Percentiles rank a stretch among this genome's conserved stretches.
These are phyloP conservation scores for Drosophila niveifrons DNA, from an alignment of 2,888 invertebrate genomes.

Conservation along the genomic window DNA sequence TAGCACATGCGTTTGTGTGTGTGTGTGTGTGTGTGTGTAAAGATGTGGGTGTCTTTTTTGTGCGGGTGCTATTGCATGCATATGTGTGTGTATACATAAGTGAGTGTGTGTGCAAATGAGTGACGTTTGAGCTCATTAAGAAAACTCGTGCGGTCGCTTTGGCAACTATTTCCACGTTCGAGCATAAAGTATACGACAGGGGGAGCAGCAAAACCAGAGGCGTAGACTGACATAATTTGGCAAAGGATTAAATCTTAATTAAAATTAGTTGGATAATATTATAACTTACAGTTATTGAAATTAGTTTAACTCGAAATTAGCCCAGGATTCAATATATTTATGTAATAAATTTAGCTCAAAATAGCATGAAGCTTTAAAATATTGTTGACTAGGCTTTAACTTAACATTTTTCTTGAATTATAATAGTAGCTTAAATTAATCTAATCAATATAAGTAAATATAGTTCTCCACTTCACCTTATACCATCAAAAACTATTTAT, in stretches of 20 bases:
- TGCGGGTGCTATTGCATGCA: neutral
- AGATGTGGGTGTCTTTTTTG: conserved; percentile 3
- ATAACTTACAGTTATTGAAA: neutral
- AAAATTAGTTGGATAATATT: neutral
- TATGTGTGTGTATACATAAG: neutral
- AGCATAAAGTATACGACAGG: conserved; percentile 13
- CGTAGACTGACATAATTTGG: neutral
- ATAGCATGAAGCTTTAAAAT: no score
- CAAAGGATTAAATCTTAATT: conserved; percentile 1
- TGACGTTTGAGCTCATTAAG: conserved; percentile 70
- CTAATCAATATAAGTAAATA: no score
- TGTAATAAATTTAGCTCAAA: no score
- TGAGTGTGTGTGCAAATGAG: conserved; percentile 23
- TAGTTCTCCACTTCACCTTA: no score
- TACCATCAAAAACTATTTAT: no score
- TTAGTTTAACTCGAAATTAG: no score
- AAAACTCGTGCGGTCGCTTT: conserved; percentile 69
- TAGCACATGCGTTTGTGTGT: conserved; percentile 21
- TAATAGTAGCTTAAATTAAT: no score
- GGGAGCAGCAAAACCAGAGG: conserved; percentile 25
- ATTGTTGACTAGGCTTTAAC: no score
- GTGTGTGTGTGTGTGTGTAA: neutral
- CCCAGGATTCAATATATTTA: no score
- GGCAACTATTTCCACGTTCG: conserved; percentile 60
- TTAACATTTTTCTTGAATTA: no score